Conservation (phyloP, 2,888 invertebrate species). For the Agrotis ipsilon region DNA sequence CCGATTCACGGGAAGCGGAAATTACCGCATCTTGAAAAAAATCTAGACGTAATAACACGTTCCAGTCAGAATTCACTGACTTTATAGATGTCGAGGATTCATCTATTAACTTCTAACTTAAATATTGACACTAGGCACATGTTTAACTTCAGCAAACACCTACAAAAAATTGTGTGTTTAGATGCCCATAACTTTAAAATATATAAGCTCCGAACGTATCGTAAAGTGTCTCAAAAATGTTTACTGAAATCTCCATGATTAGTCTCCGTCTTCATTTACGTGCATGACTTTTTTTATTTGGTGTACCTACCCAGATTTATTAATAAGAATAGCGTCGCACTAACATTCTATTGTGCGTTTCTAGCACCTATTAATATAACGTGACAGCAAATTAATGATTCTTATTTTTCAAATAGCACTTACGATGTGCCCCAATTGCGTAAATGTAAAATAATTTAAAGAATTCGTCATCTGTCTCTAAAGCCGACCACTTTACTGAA, state of each 20-base stretch:
- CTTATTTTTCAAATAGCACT: neutral
- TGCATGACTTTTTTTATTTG: neutral
- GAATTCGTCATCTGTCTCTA: conserved; percentile 12
- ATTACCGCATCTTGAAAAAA: no score
- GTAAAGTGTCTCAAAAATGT: neutral
- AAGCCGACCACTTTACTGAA: conserved; percentile 7
- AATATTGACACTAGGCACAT: no score
- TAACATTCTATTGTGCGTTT: neutral
- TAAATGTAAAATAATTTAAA: neutral
- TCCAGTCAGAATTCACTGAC: no score
- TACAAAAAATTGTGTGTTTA: conserved; percentile 9
- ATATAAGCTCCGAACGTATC: neutral
- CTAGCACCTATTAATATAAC: neutral
- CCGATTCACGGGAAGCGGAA: no score
- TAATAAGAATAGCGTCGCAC: neutral
- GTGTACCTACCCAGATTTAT: neutral
- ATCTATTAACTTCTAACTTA: no score
- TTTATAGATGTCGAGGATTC: no score
- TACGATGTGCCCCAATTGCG: neutral
- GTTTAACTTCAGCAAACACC: conserved; percentile 7
- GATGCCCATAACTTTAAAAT: conserved; percentile 13
- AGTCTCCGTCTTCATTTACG: neutral
- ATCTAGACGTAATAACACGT: no score
- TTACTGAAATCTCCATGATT: neutral
- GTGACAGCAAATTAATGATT: neutral